Conservation (phyloP, 1,140 invertebrate species). For the Colletes latitarsis region DNA sequence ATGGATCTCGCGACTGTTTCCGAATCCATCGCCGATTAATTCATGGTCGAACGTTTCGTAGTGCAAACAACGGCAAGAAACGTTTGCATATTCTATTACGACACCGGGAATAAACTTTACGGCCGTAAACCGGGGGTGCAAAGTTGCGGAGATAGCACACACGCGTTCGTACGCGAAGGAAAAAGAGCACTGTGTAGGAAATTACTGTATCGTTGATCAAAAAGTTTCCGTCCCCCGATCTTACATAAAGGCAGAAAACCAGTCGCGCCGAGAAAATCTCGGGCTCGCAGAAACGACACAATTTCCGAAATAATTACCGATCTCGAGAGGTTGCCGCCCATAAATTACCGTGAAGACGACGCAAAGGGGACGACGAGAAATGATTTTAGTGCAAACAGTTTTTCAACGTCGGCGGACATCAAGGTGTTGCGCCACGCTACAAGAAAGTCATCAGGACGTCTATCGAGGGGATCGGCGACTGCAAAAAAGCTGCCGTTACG, state of each 20-base stretch:
- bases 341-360: constrained; percentile 11
- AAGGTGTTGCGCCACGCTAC: constrained; percentile 1
- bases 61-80: neutral
- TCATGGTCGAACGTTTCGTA: neutral
- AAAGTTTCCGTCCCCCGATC: neutral
- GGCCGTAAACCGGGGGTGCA: neutral
- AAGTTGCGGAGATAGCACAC: neutral
- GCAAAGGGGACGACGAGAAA: neutral
- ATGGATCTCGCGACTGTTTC: neutral
- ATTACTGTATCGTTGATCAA: constrained; percentile 1
- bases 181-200: neutral
- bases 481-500: constrained; percentile 18
- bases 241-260: constrained; percentile 2
- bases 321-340: neutral
- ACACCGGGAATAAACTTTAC: neutral
- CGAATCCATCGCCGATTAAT: neutral
- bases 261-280: neutral
- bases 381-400: constrained; percentile 13
- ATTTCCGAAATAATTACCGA: constrained; percentile 22
- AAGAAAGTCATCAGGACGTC: constrained; percentile 12
- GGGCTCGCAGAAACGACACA: neutral
- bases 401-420: neutral
- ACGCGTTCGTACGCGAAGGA: neutral
- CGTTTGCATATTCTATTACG: constrained; percentile 26
- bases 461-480: neutral